Conservation (phyloP, 2,113 vertebrate genomes). For the Myanophis thanlyinensis region DNA sequence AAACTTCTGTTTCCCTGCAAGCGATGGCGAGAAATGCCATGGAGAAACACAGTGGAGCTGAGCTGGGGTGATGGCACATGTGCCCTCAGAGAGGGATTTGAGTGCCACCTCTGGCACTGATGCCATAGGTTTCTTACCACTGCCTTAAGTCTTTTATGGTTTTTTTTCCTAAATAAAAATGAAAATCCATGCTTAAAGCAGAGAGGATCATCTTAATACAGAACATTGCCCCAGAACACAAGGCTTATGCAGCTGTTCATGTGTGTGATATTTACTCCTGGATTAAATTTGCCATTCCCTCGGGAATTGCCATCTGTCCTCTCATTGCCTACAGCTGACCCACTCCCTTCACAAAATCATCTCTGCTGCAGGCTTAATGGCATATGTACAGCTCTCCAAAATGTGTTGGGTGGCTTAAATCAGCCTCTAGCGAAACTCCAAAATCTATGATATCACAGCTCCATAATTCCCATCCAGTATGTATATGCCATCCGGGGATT, state of each 20-base stretch:
- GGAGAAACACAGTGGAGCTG: too few species aligned
- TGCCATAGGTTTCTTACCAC: too few species aligned
- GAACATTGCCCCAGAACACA: background rate
- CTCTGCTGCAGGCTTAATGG: background rate
- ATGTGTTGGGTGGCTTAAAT: background rate
- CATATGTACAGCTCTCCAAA: background rate
- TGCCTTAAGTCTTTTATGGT: background rate
- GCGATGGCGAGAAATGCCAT: too few species aligned
- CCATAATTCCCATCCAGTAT: background rate
- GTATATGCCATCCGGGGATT: background rate
- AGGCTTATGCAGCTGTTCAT: background rate
- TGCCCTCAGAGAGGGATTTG: too few species aligned
- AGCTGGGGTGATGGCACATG: too few species aligned
- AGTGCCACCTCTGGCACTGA: too few species aligned
- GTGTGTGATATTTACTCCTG: background rate
- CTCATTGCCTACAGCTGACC: background rate
- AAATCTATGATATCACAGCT: background rate
- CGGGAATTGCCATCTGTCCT: background rate
- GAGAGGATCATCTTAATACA: background rate
- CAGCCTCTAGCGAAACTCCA: background rate
- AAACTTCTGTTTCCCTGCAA: too few species aligned
- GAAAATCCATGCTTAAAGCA: background rate
- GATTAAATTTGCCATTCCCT: background rate
- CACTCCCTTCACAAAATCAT: background rate
- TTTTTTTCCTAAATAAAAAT: background rate